Evolutionary conservation across 2,797 vertebrate genomes (phyloP).

Genomic region (Argyrosomus regius): DNA sequence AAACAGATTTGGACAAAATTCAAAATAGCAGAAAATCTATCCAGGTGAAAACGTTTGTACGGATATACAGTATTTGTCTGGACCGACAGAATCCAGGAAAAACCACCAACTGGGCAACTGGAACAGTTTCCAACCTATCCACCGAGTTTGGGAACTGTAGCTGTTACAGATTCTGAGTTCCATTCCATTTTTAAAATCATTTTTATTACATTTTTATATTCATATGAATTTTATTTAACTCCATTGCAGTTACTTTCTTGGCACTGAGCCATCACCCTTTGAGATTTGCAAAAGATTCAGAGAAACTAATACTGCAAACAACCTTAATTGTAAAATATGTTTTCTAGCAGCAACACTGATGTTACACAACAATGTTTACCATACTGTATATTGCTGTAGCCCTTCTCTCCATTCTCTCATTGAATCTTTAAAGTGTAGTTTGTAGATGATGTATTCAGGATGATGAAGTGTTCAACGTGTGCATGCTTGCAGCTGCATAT

Average conservation of each 20-base stretch:
- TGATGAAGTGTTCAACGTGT: slow-evolving; percentile 24
- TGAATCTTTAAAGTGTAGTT: slow-evolving; percentile 26
- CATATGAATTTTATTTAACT: neutral
- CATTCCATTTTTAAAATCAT: neutral
- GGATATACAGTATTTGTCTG: too few relatives aligned
- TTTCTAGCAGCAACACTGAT: slow-evolving; percentile 25
- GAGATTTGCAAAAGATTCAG: slow-evolving; percentile 19
- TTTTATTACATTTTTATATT: slow-evolving; percentile 10
- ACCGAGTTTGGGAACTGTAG: too few relatives aligned
- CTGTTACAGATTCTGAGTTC: neutral
- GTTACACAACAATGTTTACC: slow-evolving; percentile 19
- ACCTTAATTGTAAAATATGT: neutral
- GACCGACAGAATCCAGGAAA: too few relatives aligned
- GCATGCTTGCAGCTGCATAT: slow-evolving; percentile 59
- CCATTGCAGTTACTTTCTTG: slow-evolving; percentile 8
- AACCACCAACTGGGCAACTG: too few relatives aligned
- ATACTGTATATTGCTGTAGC: slow-evolving; percentile 27
- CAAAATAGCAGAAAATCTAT: too few relatives aligned
- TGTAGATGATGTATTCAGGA: slow-evolving; percentile 30
- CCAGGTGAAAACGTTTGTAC: too few relatives aligned
- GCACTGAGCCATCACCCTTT: slow-evolving; percentile 18
- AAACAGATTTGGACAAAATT: too few relatives aligned
- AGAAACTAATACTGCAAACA: slow-evolving; percentile 11
- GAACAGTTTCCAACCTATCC: too few relatives aligned
- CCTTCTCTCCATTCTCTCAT: slow-evolving; percentile 23